A percentile compares a stretch with the other conserved stretches of the same genome.
phyloP scores from a whole-genome alignment of 1,140 invertebrate genomes.

The Samia ricini region DNA sequence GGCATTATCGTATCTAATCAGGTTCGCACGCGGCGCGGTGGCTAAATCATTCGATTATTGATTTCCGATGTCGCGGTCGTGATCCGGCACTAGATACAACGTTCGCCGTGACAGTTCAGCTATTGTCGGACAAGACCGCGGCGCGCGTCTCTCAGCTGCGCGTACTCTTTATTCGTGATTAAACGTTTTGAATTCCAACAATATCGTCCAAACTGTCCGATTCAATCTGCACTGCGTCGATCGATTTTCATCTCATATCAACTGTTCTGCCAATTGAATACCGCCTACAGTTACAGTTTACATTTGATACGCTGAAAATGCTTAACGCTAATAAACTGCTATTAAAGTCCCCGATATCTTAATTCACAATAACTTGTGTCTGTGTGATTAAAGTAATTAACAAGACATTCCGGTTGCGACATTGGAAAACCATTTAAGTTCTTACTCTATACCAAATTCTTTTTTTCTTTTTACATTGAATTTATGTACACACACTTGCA shows the following conservation, averaged over 20 bases:
- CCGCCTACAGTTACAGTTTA: constrained; percentile 25
- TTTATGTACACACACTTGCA: neutral
- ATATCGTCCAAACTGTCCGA: constrained; percentile 63
- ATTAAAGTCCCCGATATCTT: neutral
- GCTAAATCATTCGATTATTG: constrained; percentile 77
- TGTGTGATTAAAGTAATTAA: constrained; percentile 1
- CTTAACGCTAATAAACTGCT: neutral
- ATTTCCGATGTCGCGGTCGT: constrained; percentile 76
- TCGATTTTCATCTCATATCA: constrained; percentile 47
- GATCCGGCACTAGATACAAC: constrained; percentile 59
- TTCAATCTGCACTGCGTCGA: constrained; percentile 59
- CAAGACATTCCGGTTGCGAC: constrained; percentile 1
- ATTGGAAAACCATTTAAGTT: neutral
- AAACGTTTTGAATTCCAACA: constrained; percentile 74
- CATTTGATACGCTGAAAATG: neutral
- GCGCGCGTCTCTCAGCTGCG: constrained; percentile 37
- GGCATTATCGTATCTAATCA: constrained; percentile 72
- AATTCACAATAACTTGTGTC: constrained; percentile 5
- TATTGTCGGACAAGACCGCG: constrained; percentile 57
- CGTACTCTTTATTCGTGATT: constrained; percentile 66
- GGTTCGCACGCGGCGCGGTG: constrained; percentile 74
- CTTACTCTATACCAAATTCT: neutral
- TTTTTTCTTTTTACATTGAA: neutral
- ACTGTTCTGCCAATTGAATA: constrained; percentile 15
- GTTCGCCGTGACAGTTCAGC: constrained; percentile 66